A percentile compares a stretch with the other conserved stretches of the same genome.
Evolutionary conservation across 92 coral and sea anemone genomes (phyloP).

Genomic region (Chrysogorgia sp.): DNA sequence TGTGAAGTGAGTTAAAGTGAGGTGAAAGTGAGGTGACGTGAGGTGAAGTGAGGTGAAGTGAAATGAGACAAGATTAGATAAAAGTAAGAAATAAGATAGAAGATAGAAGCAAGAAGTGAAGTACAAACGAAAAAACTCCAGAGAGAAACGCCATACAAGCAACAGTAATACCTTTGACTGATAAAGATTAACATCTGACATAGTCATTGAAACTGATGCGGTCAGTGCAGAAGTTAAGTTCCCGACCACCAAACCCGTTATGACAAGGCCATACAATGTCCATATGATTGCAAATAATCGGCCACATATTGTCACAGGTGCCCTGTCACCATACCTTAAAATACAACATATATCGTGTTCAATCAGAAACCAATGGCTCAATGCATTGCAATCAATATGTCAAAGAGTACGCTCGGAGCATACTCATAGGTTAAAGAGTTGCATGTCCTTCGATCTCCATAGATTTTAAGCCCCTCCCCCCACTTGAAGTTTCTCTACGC

Average conservation of each 20-base stretch:
- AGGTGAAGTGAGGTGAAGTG: no score
- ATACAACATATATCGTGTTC: neutral
- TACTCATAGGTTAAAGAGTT: neutral
- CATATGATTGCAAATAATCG: constrained; percentile 9
- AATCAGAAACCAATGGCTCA: no score
- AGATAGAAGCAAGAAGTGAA: no score
- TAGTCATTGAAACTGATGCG: constrained; percentile 5
- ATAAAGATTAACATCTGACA: constrained; percentile 4
- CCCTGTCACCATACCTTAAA: constrained; percentile 23
- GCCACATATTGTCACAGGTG: neutral
- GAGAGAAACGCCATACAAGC: no score
- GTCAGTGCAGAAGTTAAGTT: constrained; percentile 21
- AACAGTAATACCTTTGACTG: constrained; percentile 13
- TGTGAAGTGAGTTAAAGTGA: no score
- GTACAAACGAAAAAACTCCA: no score
- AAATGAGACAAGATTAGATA: no score
- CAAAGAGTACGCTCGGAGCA: neutral
- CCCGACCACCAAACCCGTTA: constrained; percentile 14
- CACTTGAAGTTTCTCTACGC: no score
- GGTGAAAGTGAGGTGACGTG: no score
- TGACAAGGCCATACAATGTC: constrained; percentile 28
- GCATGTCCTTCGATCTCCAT: no score
- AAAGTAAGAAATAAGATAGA: no score
- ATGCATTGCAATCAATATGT: neutral
- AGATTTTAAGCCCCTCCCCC: no score